These are phyloP conservation scores for Xanthorhoe designata DNA, from an alignment of 2,888 invertebrate genomes.

Conservation along the genomic window DNA sequence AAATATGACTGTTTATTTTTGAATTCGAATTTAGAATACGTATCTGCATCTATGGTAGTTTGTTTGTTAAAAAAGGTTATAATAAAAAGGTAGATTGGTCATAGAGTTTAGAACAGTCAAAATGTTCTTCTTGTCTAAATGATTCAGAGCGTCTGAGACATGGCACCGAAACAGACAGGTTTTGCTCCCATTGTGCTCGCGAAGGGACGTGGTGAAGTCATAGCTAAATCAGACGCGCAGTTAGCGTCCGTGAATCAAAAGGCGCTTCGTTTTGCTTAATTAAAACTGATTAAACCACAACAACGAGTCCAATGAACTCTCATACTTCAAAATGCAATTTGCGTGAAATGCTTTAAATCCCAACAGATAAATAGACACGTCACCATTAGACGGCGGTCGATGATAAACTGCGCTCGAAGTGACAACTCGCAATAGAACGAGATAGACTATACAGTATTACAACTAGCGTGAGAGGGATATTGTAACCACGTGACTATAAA, in stretches of 20 bases:
- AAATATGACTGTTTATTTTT: background rate
- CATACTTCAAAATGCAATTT: constrained; percentile 70
- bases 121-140: constrained; percentile 5
- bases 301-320: constrained; percentile 65
- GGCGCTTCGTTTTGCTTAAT: constrained; percentile 44
- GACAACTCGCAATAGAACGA: constrained; percentile 67
- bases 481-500: constrained; percentile 73
- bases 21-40: background rate
- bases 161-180: constrained; percentile 8
- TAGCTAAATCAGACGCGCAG: constrained; percentile 40
- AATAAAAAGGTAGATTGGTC: background rate
- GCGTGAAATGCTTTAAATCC: constrained; percentile 68
- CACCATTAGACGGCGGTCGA: constrained; percentile 73
- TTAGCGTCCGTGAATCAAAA: constrained; percentile 46
- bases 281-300: constrained; percentile 59
- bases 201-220: constrained; percentile 42
- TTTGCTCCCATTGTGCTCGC: constrained; percentile 23
- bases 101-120: background rate
- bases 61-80: background rate
- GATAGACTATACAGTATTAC: constrained; percentile 53
- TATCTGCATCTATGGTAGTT: background rate
- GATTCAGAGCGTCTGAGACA: constrained; percentile 11
- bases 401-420: constrained; percentile 75
- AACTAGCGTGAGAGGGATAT: constrained; percentile 57
- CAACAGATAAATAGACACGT: constrained; percentile 75